Evolutionary conservation across 2,888 invertebrate species (phyloP).

Genomic region (Ellobium chinense): DNA sequence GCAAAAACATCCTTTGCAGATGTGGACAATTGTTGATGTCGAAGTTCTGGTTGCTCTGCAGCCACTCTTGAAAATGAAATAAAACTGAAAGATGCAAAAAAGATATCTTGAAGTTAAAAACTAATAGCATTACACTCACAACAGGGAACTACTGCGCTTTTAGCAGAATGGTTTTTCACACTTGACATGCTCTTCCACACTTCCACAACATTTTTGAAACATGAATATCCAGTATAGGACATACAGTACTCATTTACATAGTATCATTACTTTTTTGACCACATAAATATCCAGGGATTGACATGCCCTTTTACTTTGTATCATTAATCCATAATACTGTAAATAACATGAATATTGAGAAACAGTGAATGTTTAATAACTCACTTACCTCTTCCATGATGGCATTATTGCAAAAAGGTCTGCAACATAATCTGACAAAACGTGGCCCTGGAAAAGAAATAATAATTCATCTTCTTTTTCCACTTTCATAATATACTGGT

Average conservation of each 20-base stretch:
- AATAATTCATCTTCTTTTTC: no score
- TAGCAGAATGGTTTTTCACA: no score
- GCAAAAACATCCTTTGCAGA: slow-evolving; percentile 43
- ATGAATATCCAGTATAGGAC: no score
- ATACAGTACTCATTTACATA: no score
- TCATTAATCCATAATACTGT: not conserved
- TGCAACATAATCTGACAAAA: slow-evolving; percentile 54
- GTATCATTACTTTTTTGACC: no score
- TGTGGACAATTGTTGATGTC: slow-evolving; percentile 42
- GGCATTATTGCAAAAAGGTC: slow-evolving; percentile 59
- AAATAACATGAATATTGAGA: not conserved
- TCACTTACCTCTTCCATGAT: slow-evolving; percentile 56
- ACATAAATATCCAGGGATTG: no score
- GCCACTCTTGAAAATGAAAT: slow-evolving; percentile 48
- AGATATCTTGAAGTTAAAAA: no score
- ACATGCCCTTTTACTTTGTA: not conserved
- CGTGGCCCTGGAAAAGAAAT: slow-evolving; percentile 54
- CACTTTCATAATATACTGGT: no score
- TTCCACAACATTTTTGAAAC: no score
- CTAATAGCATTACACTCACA: not conserved
- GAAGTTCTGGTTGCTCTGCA: slow-evolving; percentile 39
- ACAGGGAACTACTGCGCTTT: no score
- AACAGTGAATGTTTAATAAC: no score
- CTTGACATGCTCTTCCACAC: no score
- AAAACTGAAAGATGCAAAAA: slow-evolving; percentile 44